Evolutionary conservation across 2,113 vertebrate species (phyloP).

Genomic region (Myrmecobius fasciatus): DNA sequence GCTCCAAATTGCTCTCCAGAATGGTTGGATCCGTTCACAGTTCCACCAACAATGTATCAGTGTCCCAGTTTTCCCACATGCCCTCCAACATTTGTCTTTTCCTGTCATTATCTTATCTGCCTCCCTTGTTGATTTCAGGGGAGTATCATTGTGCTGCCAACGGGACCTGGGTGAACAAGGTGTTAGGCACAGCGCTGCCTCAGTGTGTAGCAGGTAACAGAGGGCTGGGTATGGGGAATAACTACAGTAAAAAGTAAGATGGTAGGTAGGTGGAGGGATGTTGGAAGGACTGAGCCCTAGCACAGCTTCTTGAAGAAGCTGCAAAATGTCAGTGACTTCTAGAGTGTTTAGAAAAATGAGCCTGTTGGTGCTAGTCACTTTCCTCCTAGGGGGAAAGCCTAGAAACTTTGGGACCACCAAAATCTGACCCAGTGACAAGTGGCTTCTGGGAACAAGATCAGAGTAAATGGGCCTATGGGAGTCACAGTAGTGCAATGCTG

Average conservation of each 20-base stretch:
- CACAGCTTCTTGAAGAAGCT: not conserved
- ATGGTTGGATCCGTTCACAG: no score
- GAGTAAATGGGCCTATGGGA: not conserved
- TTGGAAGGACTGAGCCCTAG: not conserved
- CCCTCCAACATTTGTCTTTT: no score
- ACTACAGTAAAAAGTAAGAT: fast-evolving
- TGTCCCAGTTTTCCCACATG: no score
- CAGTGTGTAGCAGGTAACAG: constrained; percentile 84
- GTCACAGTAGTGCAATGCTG: not conserved
- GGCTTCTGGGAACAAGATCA: not conserved
- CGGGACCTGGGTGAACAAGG: constrained; percentile 82
- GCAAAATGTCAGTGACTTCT: not conserved
- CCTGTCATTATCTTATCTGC: not conserved
- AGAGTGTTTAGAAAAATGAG: not conserved
- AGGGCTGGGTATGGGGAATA: not conserved
- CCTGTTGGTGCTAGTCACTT: not conserved
- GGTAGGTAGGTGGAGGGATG: not conserved
- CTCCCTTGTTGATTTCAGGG: constrained; percentile 71
- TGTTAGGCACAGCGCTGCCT: constrained; percentile 78
- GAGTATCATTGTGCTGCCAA: constrained; percentile 80
- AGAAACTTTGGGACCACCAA: not conserved
- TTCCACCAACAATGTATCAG: no score
- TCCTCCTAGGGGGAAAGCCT: not conserved
- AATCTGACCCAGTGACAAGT: not conserved
- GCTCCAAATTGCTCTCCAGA: no score